Base-by-base conservation (phyloP, 2,797 vertebrate genomes). In the Takifugu rubripes region DNA sequence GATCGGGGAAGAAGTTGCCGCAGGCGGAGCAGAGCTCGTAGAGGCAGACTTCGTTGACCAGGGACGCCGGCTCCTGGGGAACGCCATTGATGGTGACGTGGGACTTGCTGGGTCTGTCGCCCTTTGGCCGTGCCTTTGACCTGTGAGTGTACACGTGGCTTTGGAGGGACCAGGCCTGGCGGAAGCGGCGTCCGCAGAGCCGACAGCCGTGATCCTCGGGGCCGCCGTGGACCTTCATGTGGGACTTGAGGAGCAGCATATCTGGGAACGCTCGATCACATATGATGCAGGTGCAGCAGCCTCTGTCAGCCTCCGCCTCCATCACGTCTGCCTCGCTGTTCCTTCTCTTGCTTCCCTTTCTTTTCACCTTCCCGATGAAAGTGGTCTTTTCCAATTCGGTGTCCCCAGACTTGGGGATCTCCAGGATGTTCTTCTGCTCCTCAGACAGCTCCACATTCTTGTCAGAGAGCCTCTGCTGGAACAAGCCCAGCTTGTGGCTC, bases 131-230 rank as follows among this genome's bases (percentile, higher is more conserved):
- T 68, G 90, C 92, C 90, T 92, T 96, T 78, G 87, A 91, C 48
- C 92, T 91, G 0, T 99, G 97, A 0, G 95, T 96, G 85, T 97
- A 98, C 97, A 99, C 98, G 70, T 99, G 97, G 79, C 96, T 99
- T 82, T 98, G 98, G 53, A 98, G 92, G 80, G 98, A 99, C 97
- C 97, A 99, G 1, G 95, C 93, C 76, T 99, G 96, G 61, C 97
- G 97, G 85, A 99, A 99, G 43, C 96, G 92, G 1, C 96, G 93
- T 25, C 97, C 97, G 5, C 97, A 99, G 67, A 99, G 95, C 66
- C 96, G 94, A 73, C 97, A 99, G 14, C 96, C 94, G 0, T 99
- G 95, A 79, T 98, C 95, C 68, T 96, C 94, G n/a, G 92, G 88
- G 51, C 92, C 92, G 14, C 94, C 85, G 77, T 99, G 96, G 68